phyloP scores from a whole-genome alignment of 2,888 invertebrate species.

The Ephialtes manifestator region DNA sequence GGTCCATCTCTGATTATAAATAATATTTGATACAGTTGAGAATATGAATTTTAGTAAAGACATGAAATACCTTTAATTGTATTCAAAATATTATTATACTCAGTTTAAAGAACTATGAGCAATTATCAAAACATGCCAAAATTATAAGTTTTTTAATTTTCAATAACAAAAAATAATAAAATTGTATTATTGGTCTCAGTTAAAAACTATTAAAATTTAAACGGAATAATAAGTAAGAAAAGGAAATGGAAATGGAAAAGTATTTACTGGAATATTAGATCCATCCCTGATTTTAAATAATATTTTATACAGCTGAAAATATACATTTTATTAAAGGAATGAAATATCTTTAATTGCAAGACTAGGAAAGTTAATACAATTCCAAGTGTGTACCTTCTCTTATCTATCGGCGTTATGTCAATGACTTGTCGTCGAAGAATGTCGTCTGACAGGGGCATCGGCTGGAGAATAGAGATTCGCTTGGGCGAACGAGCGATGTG shows the following conservation, averaged over 20 bases:
- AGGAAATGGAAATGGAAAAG: too few relatives aligned
- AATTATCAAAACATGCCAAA: too few relatives aligned
- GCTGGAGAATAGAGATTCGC: slow-evolving; percentile 9
- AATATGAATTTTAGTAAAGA: too few relatives aligned
- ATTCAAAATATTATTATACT: too few relatives aligned
- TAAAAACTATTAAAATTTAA: neutral
- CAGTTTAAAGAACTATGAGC: too few relatives aligned
- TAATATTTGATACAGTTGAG: too few relatives aligned
- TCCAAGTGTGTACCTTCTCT: neutral
- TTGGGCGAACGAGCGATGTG: slow-evolving; percentile 16
- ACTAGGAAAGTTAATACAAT: neutral
- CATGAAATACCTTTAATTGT: too few relatives aligned
- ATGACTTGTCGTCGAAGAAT: slow-evolving; percentile 15
- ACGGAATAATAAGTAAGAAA: too few relatives aligned
- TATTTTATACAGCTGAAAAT: neutral
- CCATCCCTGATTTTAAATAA: neutral
- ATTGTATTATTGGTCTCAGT: too few relatives aligned
- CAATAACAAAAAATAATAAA: too few relatives aligned
- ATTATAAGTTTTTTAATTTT: too few relatives aligned
- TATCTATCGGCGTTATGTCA: slow-evolving; percentile 13
- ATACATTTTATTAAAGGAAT: neutral
- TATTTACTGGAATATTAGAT: neutral
- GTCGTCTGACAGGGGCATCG: neutral
- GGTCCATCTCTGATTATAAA: too few relatives aligned
- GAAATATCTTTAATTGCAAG: neutral